phyloP scores from a whole-genome alignment of 2,113 vertebrate genomes.

The Cariama cristata region DNA sequence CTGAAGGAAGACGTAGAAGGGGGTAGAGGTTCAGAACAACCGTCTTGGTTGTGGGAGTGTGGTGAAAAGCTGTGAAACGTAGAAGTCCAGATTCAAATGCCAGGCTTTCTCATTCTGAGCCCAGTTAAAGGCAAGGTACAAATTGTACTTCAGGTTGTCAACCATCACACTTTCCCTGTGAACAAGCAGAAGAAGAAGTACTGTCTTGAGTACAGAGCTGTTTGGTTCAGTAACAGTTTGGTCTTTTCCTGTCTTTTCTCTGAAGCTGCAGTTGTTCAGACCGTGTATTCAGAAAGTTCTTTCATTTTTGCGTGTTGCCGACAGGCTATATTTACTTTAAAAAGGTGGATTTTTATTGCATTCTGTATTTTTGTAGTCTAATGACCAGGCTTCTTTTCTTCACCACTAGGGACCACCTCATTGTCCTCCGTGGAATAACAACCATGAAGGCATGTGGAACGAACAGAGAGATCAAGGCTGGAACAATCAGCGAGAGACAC shows the following conservation, averaged over 20 bases:
- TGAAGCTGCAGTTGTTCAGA: neutral
- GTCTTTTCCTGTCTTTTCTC: neutral
- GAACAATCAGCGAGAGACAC: constrained; percentile 88
- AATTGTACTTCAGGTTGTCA: neutral
- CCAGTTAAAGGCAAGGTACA: neutral
- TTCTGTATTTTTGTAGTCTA: constrained; percentile 41
- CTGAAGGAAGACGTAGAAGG: neutral
- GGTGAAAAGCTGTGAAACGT: neutral
- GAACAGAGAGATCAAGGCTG: constrained; percentile 93
- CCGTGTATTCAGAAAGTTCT: neutral
- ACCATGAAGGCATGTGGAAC: constrained; percentile 96
- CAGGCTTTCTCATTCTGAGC: neutral
- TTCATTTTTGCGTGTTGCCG: rapidly evolving
- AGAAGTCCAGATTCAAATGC: neutral
- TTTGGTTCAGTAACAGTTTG: neutral
- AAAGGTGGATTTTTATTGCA: neutral
- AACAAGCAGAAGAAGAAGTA: neutral
- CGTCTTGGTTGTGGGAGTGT: neutral
- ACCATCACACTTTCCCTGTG: rapidly evolving
- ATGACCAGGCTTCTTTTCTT: constrained; percentile 80
- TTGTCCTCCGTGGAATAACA: constrained; percentile 95
- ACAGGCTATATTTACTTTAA: rapidly evolving
- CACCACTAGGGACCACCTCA: constrained; percentile 90
- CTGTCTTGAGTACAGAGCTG: neutral
- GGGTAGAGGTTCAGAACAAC: neutral